Evolutionary conservation across 1,140 invertebrate species (phyloP).

Genomic region (Macrostomum lignano): DNA sequence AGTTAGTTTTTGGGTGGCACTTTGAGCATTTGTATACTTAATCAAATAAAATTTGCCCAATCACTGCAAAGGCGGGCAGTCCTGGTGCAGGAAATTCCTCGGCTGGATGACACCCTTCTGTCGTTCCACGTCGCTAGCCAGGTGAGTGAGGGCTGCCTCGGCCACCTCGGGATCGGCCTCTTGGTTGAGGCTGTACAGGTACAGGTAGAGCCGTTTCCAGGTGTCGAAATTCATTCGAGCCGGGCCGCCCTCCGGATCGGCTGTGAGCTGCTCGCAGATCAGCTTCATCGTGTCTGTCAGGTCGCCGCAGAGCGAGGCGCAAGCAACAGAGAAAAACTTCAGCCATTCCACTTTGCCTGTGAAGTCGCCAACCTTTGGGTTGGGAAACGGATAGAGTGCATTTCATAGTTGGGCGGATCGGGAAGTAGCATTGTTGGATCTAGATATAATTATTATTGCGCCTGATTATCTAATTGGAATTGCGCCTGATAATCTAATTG

Average conservation of each 20-base stretch:
- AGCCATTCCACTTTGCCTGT: not conserved
- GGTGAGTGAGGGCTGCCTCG: constrained; percentile 17
- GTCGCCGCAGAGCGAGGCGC: constrained; percentile 30
- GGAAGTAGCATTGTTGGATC: no score
- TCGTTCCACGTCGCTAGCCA: constrained; percentile 25
- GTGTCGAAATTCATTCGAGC: constrained; percentile 38
- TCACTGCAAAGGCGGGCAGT: no score
- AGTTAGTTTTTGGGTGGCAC: no score
- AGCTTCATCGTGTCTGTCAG: constrained; percentile 46
- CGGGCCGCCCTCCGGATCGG: constrained; percentile 47
- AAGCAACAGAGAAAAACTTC: not conserved
- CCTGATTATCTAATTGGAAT: no score
- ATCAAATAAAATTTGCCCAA: no score
- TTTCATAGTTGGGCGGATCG: no score
- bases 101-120: constrained; percentile 26
- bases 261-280: constrained; percentile 47
- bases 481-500: no score
- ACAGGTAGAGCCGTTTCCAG: constrained; percentile 39
- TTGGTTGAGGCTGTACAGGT: constrained; percentile 39
- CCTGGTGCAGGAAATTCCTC: constrained; percentile 21
- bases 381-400: not conserved
- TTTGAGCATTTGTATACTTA: no score
- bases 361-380: not conserved
- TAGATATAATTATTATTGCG: no score
- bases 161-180: constrained; percentile 24